These are phyloP conservation scores for Drosophila paracracens DNA, from an alignment of 2,888 invertebrate species.

Conservation along the genomic window DNA sequence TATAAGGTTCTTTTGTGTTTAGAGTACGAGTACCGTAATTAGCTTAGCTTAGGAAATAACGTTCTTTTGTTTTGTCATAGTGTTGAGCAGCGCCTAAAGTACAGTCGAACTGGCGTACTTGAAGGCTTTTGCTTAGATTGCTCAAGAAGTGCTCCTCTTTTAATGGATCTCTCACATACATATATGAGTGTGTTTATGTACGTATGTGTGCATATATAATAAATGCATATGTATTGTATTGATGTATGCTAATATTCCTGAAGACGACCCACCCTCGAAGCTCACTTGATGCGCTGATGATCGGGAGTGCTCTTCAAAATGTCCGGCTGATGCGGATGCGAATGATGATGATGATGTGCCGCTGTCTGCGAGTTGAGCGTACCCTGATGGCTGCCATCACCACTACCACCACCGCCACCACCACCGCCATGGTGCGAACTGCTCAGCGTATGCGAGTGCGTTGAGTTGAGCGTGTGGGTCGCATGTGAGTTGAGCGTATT, in stretches of 20 bases:
- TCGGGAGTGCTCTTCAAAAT: conserved; percentile 94
- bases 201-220: conserved; percentile 2
- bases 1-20: conserved; percentile 33
- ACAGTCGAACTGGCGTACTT: conserved; percentile 13
- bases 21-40: conserved; percentile 65
- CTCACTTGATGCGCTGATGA: conserved; percentile 87
- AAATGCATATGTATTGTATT: conserved; percentile 7
- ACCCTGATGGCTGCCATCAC: conserved; percentile 81
- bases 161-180: conserved; percentile 1
- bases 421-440: conserved; percentile 83
- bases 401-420: conserved; percentile 60
- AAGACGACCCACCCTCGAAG: conserved; percentile 4
- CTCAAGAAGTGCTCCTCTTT: conserved; percentile 21
- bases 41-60: conserved; percentile 72
- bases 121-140: conserved; percentile 21
- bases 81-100: conserved; percentile 52
- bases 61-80: conserved; percentile 30
- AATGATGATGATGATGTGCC: conserved; percentile 85
- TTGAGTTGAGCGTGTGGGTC: conserved; percentile 85
- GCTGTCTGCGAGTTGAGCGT: conserved; percentile 82
- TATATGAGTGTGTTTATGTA: conserved; percentile 4
- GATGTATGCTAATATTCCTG: conserved; percentile 7
- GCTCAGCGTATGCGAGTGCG: conserved; percentile 85
- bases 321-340: conserved; percentile 88
- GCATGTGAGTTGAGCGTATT: conserved; percentile 88